phyloP scores from a whole-genome alignment of 2,797 vertebrate genomes.

The Cheracebus regulus region DNA sequence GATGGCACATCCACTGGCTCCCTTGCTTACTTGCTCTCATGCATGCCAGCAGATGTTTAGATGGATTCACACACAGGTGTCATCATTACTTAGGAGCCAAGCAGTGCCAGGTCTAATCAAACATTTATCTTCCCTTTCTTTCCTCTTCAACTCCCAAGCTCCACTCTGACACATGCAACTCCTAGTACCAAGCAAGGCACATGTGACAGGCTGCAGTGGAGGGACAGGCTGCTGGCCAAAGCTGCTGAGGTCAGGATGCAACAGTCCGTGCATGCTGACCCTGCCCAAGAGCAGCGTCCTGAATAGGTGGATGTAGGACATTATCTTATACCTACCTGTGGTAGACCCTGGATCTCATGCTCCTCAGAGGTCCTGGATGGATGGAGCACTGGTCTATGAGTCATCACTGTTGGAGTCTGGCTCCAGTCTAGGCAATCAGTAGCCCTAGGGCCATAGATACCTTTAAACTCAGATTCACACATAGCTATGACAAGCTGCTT shows the following conservation, averaged over 20 bases:
- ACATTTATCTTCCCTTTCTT: not conserved
- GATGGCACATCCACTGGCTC: not conserved
- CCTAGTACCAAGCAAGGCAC: not conserved
- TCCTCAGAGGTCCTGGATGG: not conserved
- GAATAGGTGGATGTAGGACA: not conserved
- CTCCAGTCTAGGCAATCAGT: not conserved
- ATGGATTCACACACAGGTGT: not conserved
- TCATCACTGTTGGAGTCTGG: not conserved
- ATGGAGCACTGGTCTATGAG: not conserved
- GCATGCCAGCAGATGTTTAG: rapidly evolving
- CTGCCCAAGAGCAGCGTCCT: not conserved
- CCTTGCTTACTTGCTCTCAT: rapidly evolving
- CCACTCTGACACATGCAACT: not conserved
- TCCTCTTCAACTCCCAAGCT: not conserved
- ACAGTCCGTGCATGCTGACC: too few species aligned
- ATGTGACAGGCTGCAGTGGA: not conserved
- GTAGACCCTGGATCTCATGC: not conserved
- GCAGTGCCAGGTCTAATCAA: not conserved
- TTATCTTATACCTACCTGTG: not conserved
- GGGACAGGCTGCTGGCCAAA: not conserved
- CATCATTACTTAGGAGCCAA: not conserved
- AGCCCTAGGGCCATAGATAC: rapidly evolving
- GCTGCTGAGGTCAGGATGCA: not conserved
- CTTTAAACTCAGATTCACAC: not conserved
- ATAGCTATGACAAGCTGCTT: not conserved